phyloP scores from a whole-genome alignment of 2,113 vertebrate species.

The Rhineura floridana region DNA sequence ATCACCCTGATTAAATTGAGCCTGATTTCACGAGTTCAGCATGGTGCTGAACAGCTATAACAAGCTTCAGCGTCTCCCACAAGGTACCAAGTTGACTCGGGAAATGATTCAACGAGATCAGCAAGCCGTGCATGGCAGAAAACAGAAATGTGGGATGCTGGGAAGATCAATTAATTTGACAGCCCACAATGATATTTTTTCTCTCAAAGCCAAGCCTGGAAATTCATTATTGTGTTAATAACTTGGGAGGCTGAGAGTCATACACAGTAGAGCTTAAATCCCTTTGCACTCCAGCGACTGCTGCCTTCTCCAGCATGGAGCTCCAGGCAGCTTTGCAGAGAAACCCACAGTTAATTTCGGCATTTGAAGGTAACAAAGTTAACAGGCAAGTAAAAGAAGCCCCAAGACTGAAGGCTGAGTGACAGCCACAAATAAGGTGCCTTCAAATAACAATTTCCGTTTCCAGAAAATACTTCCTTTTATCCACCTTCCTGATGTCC shows the following conservation, averaged over 20 bases:
- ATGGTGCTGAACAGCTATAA: neutral
- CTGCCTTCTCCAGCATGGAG: neutral
- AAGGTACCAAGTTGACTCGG: conserved; percentile 9
- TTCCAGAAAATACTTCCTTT: conserved; percentile 12
- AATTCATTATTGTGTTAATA: conserved; percentile 15
- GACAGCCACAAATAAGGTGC: conserved; percentile 26
- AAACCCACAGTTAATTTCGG: neutral
- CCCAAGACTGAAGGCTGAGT: conserved; percentile 36
- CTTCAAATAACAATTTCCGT: conserved; percentile 30
- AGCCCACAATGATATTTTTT: neutral
- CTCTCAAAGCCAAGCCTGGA: conserved; percentile 2
- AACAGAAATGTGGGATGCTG: neutral
- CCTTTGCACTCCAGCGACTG: neutral
- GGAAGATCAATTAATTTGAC: conserved; percentile 9
- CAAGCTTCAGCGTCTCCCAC: neutral
- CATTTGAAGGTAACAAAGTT: neutral
- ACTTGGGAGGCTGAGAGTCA: neutral
- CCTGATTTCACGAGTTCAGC: neutral
- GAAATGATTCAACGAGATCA: conserved; percentile 10
- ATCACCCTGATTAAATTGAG: neutral
- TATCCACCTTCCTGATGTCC: neutral
- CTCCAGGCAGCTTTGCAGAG: neutral
- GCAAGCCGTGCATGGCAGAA: neutral
- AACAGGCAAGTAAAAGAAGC: conserved; percentile 32
- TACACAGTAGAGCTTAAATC: neutral